Conservation (phyloP, 1,140 invertebrate genomes). For the Lamellibrachia luymesi region DNA sequence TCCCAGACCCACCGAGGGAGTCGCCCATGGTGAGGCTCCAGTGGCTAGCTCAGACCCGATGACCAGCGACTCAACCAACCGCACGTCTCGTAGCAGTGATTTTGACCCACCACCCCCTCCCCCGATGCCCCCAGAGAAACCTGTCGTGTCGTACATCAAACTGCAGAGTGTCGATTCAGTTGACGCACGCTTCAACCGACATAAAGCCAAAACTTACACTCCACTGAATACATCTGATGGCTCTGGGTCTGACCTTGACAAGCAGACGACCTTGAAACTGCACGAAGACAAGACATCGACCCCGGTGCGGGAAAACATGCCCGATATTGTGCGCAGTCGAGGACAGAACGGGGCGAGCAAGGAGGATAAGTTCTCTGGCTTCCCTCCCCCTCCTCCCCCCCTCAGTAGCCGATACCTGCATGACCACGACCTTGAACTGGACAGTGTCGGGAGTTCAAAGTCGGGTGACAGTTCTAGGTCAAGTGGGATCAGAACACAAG, state of each 20-base stretch:
- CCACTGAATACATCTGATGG: constrained; percentile 10
- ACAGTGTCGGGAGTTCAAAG: constrained; percentile 19
- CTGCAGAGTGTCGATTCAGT: not conserved
- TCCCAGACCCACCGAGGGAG: not conserved
- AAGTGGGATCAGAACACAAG: constrained; percentile 13
- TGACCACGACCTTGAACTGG: constrained; percentile 19
- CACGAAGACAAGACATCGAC: not conserved
- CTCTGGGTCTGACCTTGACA: constrained; percentile 16
- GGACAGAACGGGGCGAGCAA: not conserved
- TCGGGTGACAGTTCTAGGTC: constrained; percentile 4
- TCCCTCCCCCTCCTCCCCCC: not conserved
- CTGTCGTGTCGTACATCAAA: constrained; percentile 22
- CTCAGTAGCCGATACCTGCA: not conserved
- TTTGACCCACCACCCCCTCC: not conserved
- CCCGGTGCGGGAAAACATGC: constrained; percentile 21
- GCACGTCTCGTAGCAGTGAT: not conserved
- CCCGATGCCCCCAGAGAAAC: constrained; percentile 19
- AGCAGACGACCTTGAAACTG: constrained; percentile 20
- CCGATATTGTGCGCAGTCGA: constrained; percentile 19
- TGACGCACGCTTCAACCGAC: not conserved
- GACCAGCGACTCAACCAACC: constrained; percentile 6
- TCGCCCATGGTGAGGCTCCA: not conserved
- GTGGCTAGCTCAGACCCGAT: not conserved
- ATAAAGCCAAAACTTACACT: not conserved
- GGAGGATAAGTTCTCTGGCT: not conserved